Evolutionary conservation across 2,888 invertebrate species (phyloP), one percentile per base, ranked within the genome.

Genomic region (Capitulum mitella): DNA sequence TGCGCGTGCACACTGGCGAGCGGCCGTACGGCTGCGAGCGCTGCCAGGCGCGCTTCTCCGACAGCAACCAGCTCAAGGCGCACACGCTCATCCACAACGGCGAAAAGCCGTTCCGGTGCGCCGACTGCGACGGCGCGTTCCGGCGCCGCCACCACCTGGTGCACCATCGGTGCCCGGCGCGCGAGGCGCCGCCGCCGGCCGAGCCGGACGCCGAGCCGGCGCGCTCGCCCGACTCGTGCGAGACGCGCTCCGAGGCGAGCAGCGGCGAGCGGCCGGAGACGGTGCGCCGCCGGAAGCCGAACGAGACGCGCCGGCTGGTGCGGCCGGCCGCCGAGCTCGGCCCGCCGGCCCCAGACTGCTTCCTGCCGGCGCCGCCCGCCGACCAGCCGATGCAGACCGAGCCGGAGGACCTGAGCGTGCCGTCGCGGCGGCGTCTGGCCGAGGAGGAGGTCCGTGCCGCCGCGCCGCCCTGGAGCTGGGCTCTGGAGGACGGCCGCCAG

Each of bases 1-100:
- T 95, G 64, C 90, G 95, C 78, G 95, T 95, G 0, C 96, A 96
- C 86, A 96, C 96, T 0, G 95, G 95, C 3, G 95, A 96, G 86
- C 89, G 93, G 32, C 95, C 95, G 0, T 96, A 95, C 86, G 74
- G 91, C 19, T 96, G 95, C 86, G 92, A 93, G 81, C 89, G 93
- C 80, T 96, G 96, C 86, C 89, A 92, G 14, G 91, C 93, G 61
- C 91, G 92, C 82, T 96, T 96, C 87, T 94, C 94, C 81, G 96
- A 96, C 86, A 93, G 94, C 10, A 96, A 96, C 85, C 95, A 96
- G 85, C 87, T 95, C 79, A 95, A 95, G 86, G 94, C 95, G 8
- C 96, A 96, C 85, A 90, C 91, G 84, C 87, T 95, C 82, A 93
- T 94, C 79, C 96, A 96, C 87, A 93, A 93, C 83, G 94, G 94